Base-by-base conservation (phyloP, 2,888 invertebrate genomes). In the Heliconius ismenius region DNA sequence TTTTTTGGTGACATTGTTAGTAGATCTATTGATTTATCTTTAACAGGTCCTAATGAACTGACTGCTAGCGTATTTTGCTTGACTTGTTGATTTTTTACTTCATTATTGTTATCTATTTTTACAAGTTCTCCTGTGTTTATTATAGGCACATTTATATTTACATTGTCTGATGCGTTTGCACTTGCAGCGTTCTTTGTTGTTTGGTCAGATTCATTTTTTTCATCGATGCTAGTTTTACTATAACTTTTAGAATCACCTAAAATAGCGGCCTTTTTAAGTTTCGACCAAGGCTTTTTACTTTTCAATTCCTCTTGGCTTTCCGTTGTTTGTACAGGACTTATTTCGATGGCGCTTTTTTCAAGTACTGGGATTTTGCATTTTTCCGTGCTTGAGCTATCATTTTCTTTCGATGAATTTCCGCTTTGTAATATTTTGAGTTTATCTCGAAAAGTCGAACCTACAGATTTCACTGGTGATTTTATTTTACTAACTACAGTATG, bases 211-310 rank as follows among this genome's bases (percentile, higher is more conserved):
- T 88, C 88, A 80, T 87, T 86, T 78, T 89, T 89, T 80, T 90
- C 90, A 69, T 93, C 92, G 85, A 86, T 26, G 82, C 89, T 91
- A 83, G 89, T 86, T 85, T 90, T 91, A 82, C 87, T 92, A 83
- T 88, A 88, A 80, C 85, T 91, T 86, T 93, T 94, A 49, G 93
- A 87, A 75, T 94, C 95, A 62, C 95, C 94, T 83, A 95, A 90
- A 81, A 96, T 95, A 60, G 95, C 93, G 21, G 97, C 97, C 86
- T 97, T 96, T 87, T 97, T 97, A 65, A 97, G 91, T 91, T 97
- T 97, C 21, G 95, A 95, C 97, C 97, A 97, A 2, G 96, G 96
- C 83, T 95, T 96, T 84, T 95, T 96, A 69, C 84, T 89, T 82
- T 90, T 94, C 18, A 87, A 82, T 68, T 92, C 92, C 70, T 91